Evolutionary conservation across 2,797 vertebrate species (phyloP).

Genomic region (Acanthurus leucopareius): DNA sequence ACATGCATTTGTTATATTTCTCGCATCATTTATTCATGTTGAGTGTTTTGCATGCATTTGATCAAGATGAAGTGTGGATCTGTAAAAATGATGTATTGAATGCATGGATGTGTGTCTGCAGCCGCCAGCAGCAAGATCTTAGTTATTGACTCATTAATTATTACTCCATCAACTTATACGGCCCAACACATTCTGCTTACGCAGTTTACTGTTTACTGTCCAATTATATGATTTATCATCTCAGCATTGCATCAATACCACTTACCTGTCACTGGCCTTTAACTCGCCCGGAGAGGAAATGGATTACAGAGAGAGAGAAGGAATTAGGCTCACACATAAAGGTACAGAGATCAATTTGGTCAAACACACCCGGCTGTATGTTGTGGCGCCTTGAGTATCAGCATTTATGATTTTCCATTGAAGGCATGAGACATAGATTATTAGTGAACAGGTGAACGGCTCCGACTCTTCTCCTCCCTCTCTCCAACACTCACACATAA

Average conservation of each 20-base stretch:
- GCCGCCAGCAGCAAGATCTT: slow-evolving; percentile 4
- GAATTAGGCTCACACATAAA: not conserved
- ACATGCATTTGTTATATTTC: too few relatives aligned
- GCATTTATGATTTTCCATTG: slow-evolving; percentile 52
- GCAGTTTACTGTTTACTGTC: slow-evolving; percentile 28
- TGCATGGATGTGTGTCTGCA: not conserved
- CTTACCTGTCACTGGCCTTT: slow-evolving; percentile 25
- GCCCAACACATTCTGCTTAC: slow-evolving; percentile 1
- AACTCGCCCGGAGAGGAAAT: slow-evolving; percentile 16
- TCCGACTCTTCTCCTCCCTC: not conserved
- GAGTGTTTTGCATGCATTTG: too few relatives aligned
- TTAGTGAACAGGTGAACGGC: slow-evolving; percentile 36
- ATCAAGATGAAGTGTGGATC: not conserved
- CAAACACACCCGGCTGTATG: not conserved
- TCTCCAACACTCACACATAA: slow-evolving; percentile 4
- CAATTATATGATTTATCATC: slow-evolving; percentile 43
- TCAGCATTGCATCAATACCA: slow-evolving; percentile 31
- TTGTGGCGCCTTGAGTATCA: slow-evolving; percentile 20
- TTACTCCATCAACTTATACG: slow-evolving; percentile 45
- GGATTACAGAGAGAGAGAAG: slow-evolving; percentile 7
- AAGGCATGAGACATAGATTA: slow-evolving; percentile 18
- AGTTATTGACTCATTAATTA: slow-evolving; percentile 55
- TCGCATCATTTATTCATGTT: too few relatives aligned
- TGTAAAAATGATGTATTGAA: not conserved
- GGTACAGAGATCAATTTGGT: slow-evolving; percentile 38